phyloP scores from a whole-genome alignment of 1,140 invertebrate genomes.

The Oncopeltus fasciatus region DNA sequence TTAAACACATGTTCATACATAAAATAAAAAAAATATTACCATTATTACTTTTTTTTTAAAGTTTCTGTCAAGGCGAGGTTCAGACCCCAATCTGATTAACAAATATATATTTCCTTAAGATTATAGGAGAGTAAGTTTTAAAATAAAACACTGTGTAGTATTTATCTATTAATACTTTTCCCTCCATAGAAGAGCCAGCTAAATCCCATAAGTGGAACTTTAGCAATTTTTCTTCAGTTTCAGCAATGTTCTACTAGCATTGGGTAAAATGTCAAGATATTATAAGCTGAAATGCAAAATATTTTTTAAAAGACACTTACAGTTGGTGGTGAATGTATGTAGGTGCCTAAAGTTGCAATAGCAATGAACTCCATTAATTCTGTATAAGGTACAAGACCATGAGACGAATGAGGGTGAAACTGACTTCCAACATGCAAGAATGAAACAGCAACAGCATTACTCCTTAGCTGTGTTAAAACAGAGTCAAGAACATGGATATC shows the following conservation, averaged over 20 bases:
- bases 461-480: constrained; percentile 56
- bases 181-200: too few relatives aligned
- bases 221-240: too few relatives aligned
- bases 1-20: too few relatives aligned
- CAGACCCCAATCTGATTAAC: too few relatives aligned
- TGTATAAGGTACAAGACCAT: constrained; percentile 55
- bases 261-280: not conserved
- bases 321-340: constrained; percentile 28
- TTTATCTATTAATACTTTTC: too few relatives aligned
- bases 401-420: constrained; percentile 49
- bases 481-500: constrained; percentile 59
- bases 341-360: constrained; percentile 61
- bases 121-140: too few relatives aligned
- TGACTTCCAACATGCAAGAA: constrained; percentile 60
- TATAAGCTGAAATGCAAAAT: not conserved
- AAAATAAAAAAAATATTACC: too few relatives aligned
- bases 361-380: constrained; percentile 69
- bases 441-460: constrained; percentile 60
- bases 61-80: too few relatives aligned
- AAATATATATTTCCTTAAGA: too few relatives aligned
- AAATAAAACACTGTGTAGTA: too few relatives aligned
- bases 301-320: not conserved
- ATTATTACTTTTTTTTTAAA: too few relatives aligned
- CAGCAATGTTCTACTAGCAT: not conserved
- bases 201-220: too few relatives aligned